Conservation (phyloP, 2,797 vertebrate genomes). For the Halcyon smyrnensis region DNA sequence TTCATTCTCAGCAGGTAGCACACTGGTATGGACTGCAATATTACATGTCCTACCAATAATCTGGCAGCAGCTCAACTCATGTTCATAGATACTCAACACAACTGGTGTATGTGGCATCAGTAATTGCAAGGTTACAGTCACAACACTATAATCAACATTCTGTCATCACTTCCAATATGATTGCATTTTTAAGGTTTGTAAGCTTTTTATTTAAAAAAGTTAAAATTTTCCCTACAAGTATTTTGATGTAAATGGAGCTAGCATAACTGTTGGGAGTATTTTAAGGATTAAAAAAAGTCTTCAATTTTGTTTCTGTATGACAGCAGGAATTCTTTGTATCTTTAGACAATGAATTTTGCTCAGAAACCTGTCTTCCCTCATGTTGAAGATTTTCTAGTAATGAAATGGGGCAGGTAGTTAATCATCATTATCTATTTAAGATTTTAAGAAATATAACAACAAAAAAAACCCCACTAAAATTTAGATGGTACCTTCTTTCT, state of each 20-base stretch:
- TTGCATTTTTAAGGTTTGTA: neutral
- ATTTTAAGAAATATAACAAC: neutral
- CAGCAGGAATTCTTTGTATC: neutral
- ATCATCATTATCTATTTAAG: neutral
- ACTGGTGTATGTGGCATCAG: neutral
- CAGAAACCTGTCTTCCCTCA: neutral
- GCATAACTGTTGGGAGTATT: neutral
- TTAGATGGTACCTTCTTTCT: neutral
- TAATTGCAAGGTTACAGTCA: slow-evolving; percentile 24
- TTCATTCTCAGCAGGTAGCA: neutral
- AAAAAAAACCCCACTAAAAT: neutral
- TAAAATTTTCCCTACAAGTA: neutral
- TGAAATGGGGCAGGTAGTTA: neutral
- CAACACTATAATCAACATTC: slow-evolving; percentile 8
- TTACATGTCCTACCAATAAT: neutral
- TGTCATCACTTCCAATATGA: slow-evolving; percentile 5
- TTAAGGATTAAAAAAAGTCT: neutral
- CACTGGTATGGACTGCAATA: neutral
- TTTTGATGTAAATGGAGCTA: neutral
- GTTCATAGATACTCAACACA: neutral
- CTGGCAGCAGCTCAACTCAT: neutral
- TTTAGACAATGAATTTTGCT: neutral
- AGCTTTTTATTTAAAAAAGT: neutral
- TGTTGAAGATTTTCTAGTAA: slow-evolving; percentile 3
- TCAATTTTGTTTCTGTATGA: neutral